These are phyloP conservation scores for Temnothorax rugatulus DNA, from an alignment of 2,888 invertebrate species.

Conservation along the genomic window DNA sequence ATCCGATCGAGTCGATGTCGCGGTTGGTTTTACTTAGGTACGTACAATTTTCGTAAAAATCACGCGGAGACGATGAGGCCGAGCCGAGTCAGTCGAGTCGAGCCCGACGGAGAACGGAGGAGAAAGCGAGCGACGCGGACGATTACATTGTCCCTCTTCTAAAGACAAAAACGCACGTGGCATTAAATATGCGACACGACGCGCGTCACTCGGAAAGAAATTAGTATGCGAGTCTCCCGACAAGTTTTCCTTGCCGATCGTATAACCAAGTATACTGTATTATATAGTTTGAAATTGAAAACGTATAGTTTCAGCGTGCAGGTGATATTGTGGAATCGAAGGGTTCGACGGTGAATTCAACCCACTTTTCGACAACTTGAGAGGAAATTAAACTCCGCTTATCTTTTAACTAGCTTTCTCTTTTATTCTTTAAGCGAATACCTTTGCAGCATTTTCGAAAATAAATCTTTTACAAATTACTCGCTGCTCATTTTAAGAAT, in stretches of 20 bases:
- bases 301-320: not conserved
- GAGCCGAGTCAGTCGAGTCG: no score
- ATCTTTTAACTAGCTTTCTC: not conserved
- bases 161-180: not conserved
- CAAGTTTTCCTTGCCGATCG: constrained; percentile 3
- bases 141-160: not conserved
- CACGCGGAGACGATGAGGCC: not conserved
- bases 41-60: not conserved
- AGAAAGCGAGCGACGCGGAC: constrained; percentile 7
- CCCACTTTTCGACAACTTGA: not conserved
- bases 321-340: constrained; percentile 19
- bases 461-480: no score
- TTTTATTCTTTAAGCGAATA: not conserved
- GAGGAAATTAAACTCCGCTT: not conserved
- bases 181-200: constrained; percentile 3
- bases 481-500: no score
- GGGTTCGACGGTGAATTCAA: not conserved
- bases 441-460: no score
- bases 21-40: not conserved
- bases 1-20: not conserved
- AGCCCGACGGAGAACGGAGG: not conserved
- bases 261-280: not conserved
- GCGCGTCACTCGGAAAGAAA: not conserved
- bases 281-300: not conserved
- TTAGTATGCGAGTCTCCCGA: constrained; percentile 18